Conservation (phyloP, 2,888 invertebrate species). For the Tinea trinotella region DNA sequence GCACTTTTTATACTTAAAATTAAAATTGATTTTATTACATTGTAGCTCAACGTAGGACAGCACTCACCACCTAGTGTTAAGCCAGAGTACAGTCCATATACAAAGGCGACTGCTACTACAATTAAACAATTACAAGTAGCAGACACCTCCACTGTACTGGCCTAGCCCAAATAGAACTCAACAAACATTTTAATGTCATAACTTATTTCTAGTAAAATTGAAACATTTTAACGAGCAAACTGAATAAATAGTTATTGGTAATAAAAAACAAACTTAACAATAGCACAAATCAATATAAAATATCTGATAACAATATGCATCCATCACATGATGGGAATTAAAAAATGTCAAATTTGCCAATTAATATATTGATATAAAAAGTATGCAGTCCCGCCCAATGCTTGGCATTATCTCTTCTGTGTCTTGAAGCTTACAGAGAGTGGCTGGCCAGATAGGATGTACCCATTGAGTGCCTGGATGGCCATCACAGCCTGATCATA, state of each 20-base stretch:
- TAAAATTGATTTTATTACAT: conserved; percentile 66
- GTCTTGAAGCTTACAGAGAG: conserved; percentile 70
- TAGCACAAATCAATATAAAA: conserved; percentile 71
- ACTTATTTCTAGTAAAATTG: conserved; percentile 71
- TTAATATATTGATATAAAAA: conserved; percentile 24
- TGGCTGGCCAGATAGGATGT: conserved; percentile 61
- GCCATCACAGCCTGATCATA: conserved; percentile 71
- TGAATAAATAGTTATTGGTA: conserved; percentile 72
- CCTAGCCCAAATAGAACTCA: conserved; percentile 44
- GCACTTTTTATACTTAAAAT: conserved; percentile 69
- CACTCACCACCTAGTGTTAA: no score
- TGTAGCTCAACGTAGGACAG: no score
- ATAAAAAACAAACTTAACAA: conserved; percentile 71
- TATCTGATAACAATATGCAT: conserved; percentile 63
- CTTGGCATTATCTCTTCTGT: conserved; percentile 69
- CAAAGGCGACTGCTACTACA: no score
- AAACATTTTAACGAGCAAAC: conserved; percentile 71
- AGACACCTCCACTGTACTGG: no score
- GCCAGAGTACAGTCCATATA: no score
- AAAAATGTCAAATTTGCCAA: conserved; percentile 38
- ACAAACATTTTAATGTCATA: conserved; percentile 65
- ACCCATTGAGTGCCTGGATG: conserved; percentile 67
- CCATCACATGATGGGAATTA: conserved; percentile 37
- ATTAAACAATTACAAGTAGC: no score
- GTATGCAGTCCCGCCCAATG: not conserved